Conservation (phyloP, 2,888 invertebrate genomes). For the Agrenia bidenticulata region DNA sequence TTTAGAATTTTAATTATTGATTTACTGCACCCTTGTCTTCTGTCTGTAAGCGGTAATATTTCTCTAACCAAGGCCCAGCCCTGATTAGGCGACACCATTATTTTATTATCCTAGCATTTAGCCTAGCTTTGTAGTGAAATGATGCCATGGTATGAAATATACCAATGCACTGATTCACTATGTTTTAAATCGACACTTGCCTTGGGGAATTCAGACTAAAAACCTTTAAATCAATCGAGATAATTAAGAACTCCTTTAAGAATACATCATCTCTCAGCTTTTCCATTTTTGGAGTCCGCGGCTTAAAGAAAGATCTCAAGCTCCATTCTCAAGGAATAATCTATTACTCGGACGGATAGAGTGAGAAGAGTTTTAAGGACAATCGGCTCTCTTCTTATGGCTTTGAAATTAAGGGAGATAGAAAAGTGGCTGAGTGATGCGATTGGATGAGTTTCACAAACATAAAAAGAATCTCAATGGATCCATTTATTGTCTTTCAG, state of each 20-base stretch:
- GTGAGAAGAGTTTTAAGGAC: background rate
- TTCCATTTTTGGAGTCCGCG: constrained; percentile 6
- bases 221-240: constrained; percentile 10
- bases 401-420: no score
- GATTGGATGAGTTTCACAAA: no score
- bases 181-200: background rate
- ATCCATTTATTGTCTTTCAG: no score
- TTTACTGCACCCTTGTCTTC: background rate
- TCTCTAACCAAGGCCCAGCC: background rate
- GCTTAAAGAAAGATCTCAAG: constrained; percentile 3
- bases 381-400: no score
- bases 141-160: constrained; percentile 1
- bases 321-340: background rate
- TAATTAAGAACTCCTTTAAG: constrained; percentile 4
- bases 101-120: background rate
- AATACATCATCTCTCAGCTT: background rate
- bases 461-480: no score
- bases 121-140: background rate
- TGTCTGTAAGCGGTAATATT: no score
- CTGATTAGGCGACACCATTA: background rate
- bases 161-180: no score
- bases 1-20: constrained; percentile 4
- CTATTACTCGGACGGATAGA: background rate
- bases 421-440: no score
- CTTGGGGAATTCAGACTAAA: background rate